Evolutionary conservation across 2,888 invertebrate genomes (phyloP), one percentile per base, ranked within the genome.

Genomic region (Belgica antarctica): DNA sequence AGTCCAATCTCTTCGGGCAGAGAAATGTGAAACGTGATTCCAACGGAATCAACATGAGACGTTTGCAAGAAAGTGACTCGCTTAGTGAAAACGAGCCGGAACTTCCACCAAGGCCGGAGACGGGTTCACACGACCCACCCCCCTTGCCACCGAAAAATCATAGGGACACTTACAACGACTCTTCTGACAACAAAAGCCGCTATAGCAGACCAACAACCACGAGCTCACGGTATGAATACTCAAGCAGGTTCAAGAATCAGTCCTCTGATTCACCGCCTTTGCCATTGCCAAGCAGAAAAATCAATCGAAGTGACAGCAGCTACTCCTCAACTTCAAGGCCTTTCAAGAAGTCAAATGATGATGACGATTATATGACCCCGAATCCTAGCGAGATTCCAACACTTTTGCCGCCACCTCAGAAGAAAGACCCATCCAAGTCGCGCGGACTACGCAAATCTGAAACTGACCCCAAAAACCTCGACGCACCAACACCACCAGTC

Each of bases 71-170:
- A 61, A 80, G 80, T 69, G 80, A 80, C 72, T 80, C 80, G 1
- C 73, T 80, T n/a, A 80, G 80, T 72, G 79, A 81, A 72, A 80
- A 78, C 52, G 81, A 81, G 72, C 78, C 80, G 0, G 81, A 81
- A 71, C 79, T 79, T 15, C 80, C 81, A 17, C 81, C 81, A 1
- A 74, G 80, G 2, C 80, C 59, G 1, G 80, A 80, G 34, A 77
- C 77, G 1, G 75, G 75, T 2, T 76, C 80, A 12, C 81, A 85
- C 65, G 87, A 88, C 75, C 89, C 89, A 1, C 89, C 89, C 1
- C 89, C 89, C 1, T 79, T 89, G 77, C 84, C 89, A 19, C 89
- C 89, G 12, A 89, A 89, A 76, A 88, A 88, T 82, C 52, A 82
- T 81, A 41, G 41, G 7, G 72, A 80, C 83, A 61, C 78, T 81